Base-by-base conservation (phyloP, 2,888 invertebrate genomes). In the Meta bourneti region DNA sequence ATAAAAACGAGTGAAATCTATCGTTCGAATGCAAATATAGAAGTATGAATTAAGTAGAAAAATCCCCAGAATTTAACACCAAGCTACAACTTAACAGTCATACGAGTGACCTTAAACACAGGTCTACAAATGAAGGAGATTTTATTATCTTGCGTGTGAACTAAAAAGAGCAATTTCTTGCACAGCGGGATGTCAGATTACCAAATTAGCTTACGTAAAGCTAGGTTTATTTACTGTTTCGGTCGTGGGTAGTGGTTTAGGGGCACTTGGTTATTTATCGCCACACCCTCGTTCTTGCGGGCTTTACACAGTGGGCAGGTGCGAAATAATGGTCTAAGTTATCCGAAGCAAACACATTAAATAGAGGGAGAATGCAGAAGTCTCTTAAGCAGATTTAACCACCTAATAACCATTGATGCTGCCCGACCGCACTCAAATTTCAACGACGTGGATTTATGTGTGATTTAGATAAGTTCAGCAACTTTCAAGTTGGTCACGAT, bases 381-480 rank as follows among this genome's bases (percentile, higher is more conserved):
- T 80, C 34, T 72, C 72, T 80, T 61, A 61, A 88, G 71, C 19
- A 74, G 87, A 88, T 80, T 88, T 88, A 80, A 72, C 51, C 87
- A 87, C 79, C 71, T 34, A 71, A 79, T 87, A 87, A 87, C 70
- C 19, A 87, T 54, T 79, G 11, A 34, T 6, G 61, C 49, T 16
- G 16, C 9, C 11, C 20, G 52, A 20, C 49, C 70, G 34, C 20
- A 6, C 52, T 13, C 34, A 71, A 87, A n/a, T 61, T 87, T 7
- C 48, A 48, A 8, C 13, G 51, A 19, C 19, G 7, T 9, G 48
- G 19, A 86, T n/a, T 79, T 79, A 79, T 78, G 49, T 61, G 9
- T 6, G 52, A 70, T 70, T 79, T 54, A 19, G 11, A 13, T 48
- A 79, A 71, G 79, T 79, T 79, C 48, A 13, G 19, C 13, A 34